A percentile compares a stretch with the other conserved stretches of the same genome.
These are phyloP conservation scores for Centruroides vittatus DNA, from an alignment of 1,140 invertebrate genomes.

Conservation along the genomic window DNA sequence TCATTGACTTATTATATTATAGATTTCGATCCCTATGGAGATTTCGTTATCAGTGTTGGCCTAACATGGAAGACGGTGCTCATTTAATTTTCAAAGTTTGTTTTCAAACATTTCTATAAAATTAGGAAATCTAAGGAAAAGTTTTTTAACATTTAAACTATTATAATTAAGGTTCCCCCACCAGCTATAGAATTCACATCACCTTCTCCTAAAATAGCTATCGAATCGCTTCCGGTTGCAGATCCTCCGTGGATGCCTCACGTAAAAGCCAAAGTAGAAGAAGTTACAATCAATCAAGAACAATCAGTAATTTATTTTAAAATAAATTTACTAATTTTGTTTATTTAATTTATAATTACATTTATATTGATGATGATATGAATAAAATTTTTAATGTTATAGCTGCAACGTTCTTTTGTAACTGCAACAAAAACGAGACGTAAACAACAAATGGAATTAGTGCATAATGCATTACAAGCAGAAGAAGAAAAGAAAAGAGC, in stretches of 20 bases:
- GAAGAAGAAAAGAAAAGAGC: slow-evolving; percentile 89
- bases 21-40: slow-evolving; percentile 93
- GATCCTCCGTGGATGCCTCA: slow-evolving; percentile 98
- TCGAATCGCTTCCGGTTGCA: slow-evolving; percentile 81
- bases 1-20: slow-evolving; percentile 8
- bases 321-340: neutral
- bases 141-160: neutral
- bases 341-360: neutral
- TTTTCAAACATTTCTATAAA: too few species aligned
- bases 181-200: slow-evolving; percentile 97
- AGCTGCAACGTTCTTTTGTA: slow-evolving; percentile 72
- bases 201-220: slow-evolving; percentile 95
- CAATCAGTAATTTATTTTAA: slow-evolving; percentile 51
- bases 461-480: slow-evolving; percentile 82
- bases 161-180: slow-evolving; percentile 52
- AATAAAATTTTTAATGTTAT: neutral
- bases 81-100: slow-evolving; percentile 74
- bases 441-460: slow-evolving; percentile 96
- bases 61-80: slow-evolving; percentile 94
- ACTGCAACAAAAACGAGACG: slow-evolving; percentile 96
- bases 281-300: slow-evolving; percentile 97
- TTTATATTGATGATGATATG: neutral
- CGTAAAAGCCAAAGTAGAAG: slow-evolving; percentile 95
- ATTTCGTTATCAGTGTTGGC: slow-evolving; percentile 95
- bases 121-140: too few species aligned